A percentile compares a stretch with the other conserved stretches of the same genome.
These are phyloP conservation scores for Anguilla japonica DNA, from an alignment of 2,113 vertebrate species.

Conservation along the genomic window DNA sequence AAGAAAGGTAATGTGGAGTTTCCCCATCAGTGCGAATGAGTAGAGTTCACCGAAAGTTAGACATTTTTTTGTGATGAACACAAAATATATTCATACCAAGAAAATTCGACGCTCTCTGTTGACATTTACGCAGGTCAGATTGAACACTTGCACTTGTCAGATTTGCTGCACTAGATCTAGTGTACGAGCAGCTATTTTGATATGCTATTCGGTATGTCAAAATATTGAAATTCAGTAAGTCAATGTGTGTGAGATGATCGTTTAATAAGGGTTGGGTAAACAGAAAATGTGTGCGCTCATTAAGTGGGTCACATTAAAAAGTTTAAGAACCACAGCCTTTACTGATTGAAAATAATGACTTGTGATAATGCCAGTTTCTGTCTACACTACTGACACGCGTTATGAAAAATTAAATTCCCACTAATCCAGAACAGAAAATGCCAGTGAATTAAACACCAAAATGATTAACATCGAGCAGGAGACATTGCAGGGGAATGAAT, in stretches of 20 bases:
- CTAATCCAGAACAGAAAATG: not conserved
- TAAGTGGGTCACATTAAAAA: too few species aligned
- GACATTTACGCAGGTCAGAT: not conserved
- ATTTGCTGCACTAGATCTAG: slow-evolving; percentile 19
- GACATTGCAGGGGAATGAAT: not conserved
- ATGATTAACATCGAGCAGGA: not conserved
- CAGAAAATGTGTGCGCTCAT: too few species aligned
- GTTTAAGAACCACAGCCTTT: not conserved
- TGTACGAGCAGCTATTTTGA: slow-evolving; percentile 52
- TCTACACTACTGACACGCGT: not conserved
- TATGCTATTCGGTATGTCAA: slow-evolving; percentile 36
- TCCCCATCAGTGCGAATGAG: not conserved
- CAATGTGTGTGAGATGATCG: too few species aligned
- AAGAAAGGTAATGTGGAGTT: not conserved
- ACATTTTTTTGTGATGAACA: not conserved
- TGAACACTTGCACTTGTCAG: not conserved
- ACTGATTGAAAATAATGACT: slow-evolving; percentile 62
- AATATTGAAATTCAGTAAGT: slow-evolving; percentile 38
- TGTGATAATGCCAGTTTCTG: not conserved
- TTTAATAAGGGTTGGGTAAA: too few species aligned
- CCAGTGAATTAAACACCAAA: not conserved
- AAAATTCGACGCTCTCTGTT: not conserved
- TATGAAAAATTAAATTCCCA: not conserved
- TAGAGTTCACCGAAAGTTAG: not conserved
- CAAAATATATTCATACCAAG: not conserved